Evolutionary conservation across 2,888 invertebrate species (phyloP).

Genomic region (Polydrusus cervinus): DNA sequence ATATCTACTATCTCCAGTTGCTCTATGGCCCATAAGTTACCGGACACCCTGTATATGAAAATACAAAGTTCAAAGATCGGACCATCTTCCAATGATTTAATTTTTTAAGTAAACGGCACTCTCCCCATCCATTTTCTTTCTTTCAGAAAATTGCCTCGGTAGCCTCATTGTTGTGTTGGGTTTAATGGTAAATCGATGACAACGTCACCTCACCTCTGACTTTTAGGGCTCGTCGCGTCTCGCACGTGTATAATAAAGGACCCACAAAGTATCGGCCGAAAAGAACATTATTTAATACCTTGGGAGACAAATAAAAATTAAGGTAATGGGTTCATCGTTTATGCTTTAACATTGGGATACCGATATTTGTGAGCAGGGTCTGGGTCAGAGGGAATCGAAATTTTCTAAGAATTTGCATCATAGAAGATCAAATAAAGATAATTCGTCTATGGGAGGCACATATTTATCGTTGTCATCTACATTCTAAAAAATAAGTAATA

Average conservation of each 20-base stretch:
- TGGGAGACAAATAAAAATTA: slow-evolving; percentile 1
- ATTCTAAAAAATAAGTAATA: no score
- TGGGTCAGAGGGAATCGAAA: no score
- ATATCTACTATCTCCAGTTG: no score
- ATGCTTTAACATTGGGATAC: not conserved
- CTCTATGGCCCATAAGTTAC: no score
- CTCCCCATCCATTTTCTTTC: slow-evolving; percentile 24
- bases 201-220: slow-evolving; percentile 43
- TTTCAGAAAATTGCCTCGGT: slow-evolving; percentile 23
- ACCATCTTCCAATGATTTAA: not conserved
- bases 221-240: slow-evolving; percentile 40
- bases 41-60: no score
- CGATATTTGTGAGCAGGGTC: no score
- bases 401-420: no score
- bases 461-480: no score
- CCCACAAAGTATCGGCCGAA: slow-evolving; percentile 35
- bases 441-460: no score
- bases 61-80: not conserved
- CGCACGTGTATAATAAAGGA: slow-evolving; percentile 36
- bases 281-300: slow-evolving; percentile 19
- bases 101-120: slow-evolving; percentile 11
- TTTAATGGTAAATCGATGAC: slow-evolving; percentile 48
- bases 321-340: not conserved
- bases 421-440: no score
- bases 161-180: slow-evolving; percentile 33